Evolutionary conservation across 2,888 invertebrate species (phyloP), one percentile per base, ranked within the genome.

Genomic region (Andrena bicolor): DNA sequence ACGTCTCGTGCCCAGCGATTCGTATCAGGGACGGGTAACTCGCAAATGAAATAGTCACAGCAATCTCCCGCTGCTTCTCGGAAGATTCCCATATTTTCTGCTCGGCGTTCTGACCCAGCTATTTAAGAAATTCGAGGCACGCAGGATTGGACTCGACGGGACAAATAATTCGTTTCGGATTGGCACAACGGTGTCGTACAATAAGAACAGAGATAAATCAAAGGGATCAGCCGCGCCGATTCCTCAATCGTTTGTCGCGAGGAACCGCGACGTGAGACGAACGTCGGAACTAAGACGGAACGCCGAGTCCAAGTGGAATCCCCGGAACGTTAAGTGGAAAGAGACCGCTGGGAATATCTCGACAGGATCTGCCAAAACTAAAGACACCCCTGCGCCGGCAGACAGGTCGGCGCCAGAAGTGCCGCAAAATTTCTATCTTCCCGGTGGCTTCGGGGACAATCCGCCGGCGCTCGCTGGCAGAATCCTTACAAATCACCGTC

Each of bases 381-480:
- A 10, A 7, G 26, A 63, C 56, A 58, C 26, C 28, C 7, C 41
- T 10, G 30, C 20, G 41, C 10, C 20, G 70, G 48, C 70, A 85
- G 81, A 81, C 85, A 61, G 56, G 13, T 8, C 49, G 74, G 81
- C 72, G 84, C 81, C 81, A 56, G 16, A 2, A 69, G 5, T 56
- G 5, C n/a, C 60, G 56, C 74, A 69, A 56, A 58, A 49, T 56
- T 28, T 60, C 65, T 51, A 51, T 61, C 28, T 48, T 68, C 13
- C 60, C 1, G 7, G 30, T 16, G 16, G 51, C 32, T 13, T 32
- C 61, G 1, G 8, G 32, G 53, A 51, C 63, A 41, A 64, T 35
- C 35, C 13, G 13, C n/a, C 28, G 5, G 16, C 13, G 28, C 7
- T 7, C 20, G n/a, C 1, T 10, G 10, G 2, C 2, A 2, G 16